Evolutionary conservation across 2,113 vertebrate genomes (phyloP).

Genomic region (Ailurus styani): DNA sequence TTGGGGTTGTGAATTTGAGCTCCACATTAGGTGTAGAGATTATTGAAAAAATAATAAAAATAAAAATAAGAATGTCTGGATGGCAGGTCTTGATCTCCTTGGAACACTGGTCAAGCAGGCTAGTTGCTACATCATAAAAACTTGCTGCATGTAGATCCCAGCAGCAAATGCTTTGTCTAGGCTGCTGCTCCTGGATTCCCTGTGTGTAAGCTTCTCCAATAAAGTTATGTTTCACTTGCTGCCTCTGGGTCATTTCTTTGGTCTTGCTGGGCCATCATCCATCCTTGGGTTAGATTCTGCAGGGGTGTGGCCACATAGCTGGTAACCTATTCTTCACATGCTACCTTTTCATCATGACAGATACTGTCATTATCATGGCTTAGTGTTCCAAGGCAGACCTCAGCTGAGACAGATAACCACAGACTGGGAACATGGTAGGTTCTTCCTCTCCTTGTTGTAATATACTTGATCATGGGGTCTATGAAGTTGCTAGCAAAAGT

Average conservation of each 20-base stretch:
- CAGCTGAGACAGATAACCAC: constrained; percentile 40
- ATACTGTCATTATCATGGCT: background rate
- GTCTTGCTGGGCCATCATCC: background rate
- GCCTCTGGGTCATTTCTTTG: background rate
- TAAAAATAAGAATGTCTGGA: background rate
- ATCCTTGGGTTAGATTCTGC: background rate
- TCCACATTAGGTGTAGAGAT: background rate
- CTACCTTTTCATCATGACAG: background rate
- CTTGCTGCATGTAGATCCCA: background rate
- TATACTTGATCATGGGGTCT: background rate
- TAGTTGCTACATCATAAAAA: background rate
- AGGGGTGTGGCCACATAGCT: background rate
- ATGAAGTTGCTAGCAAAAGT: background rate
- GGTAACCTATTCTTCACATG: background rate
- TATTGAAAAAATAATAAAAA: background rate
- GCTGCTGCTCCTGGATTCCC: background rate
- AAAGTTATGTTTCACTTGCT: background rate
- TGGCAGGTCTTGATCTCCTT: background rate
- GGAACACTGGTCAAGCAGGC: background rate
- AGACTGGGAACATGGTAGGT: background rate
- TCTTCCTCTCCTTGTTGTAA: background rate
- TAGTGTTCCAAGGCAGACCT: background rate
- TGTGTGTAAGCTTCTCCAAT: background rate
- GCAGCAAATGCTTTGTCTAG: background rate
- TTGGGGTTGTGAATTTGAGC: background rate